These are phyloP conservation scores for Australoheros scitulus DNA, from an alignment of 2,113 vertebrate genomes.

Conservation along the genomic window DNA sequence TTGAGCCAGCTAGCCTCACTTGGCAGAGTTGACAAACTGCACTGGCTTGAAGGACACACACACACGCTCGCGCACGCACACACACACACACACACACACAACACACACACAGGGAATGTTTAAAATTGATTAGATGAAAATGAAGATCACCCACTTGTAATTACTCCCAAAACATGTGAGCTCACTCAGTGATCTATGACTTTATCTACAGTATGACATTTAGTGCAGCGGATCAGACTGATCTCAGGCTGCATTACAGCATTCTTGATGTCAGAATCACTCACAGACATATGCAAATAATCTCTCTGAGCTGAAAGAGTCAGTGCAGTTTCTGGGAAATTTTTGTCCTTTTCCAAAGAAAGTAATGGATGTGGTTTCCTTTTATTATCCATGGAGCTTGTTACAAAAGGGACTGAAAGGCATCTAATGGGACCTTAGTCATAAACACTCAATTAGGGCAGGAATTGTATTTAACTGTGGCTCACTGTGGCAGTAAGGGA, in stretches of 20 bases:
- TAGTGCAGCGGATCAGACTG: background rate
- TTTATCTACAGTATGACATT: conserved; percentile 7
- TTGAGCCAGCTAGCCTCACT: background rate
- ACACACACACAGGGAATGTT: conserved; percentile 16
- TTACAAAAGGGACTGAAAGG: conserved; percentile 37
- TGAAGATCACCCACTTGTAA: conserved; percentile 15
- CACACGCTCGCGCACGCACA: conserved; percentile 9
- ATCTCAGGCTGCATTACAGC: background rate
- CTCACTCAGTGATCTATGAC: background rate
- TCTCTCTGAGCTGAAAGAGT: conserved; percentile 23
- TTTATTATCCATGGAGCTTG: conserved; percentile 20
- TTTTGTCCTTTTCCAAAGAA: conserved; percentile 17
- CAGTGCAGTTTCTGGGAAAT: conserved; percentile 35
- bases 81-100: conserved; percentile 13
- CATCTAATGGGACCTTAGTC: conserved; percentile 44
- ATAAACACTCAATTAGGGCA: conserved; percentile 55
- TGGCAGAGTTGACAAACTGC: conserved; percentile 24
- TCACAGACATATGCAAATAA: conserved; percentile 13
- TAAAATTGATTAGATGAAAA: conserved; percentile 43
- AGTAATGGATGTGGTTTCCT: conserved; percentile 49
- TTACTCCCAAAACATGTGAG: conserved; percentile 10
- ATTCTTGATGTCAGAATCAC: conserved; percentile 9
- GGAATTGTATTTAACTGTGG: conserved; percentile 36
- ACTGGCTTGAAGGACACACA: conserved; percentile 25
- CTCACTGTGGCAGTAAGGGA: conserved; percentile 28